These are phyloP conservation scores for Drosophila leontia DNA, from an alignment of 1,140 invertebrate species.

Conservation along the genomic window DNA sequence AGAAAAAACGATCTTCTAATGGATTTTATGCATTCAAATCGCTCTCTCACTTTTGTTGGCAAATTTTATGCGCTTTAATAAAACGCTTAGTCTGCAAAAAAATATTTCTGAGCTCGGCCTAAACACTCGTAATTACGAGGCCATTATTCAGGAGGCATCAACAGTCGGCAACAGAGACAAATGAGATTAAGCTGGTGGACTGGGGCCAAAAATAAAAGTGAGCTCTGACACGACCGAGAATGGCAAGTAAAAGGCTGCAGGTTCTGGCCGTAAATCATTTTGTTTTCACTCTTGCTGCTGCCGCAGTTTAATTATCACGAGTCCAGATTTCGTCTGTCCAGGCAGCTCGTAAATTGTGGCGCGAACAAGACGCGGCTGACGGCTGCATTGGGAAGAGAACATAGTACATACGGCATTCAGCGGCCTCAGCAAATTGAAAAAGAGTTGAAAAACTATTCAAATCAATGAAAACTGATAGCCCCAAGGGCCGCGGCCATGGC, in stretches of 20 bases:
- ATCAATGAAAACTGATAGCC: slow-evolving; percentile 82
- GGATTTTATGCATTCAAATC: slow-evolving; percentile 3
- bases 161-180: slow-evolving; percentile 35
- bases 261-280: slow-evolving; percentile 70
- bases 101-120: slow-evolving; percentile 1
- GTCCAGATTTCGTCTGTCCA: slow-evolving; percentile 66
- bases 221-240: slow-evolving; percentile 35
- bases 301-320: slow-evolving; percentile 77
- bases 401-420: slow-evolving; percentile 26
- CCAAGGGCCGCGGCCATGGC: slow-evolving; percentile 40
- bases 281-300: slow-evolving; percentile 67
- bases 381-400: slow-evolving; percentile 33
- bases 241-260: slow-evolving; percentile 24
- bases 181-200: slow-evolving; percentile 34
- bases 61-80: slow-evolving; percentile 23
- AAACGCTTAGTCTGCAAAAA: slow-evolving; percentile 10
- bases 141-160: slow-evolving; percentile 32
- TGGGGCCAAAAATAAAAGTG: slow-evolving; percentile 46
- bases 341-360: slow-evolving; percentile 68
- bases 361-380: slow-evolving; percentile 60
- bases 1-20: slow-evolving; percentile 20
- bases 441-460: slow-evolving; percentile 66
- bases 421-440: slow-evolving; percentile 70
- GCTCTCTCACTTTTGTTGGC: slow-evolving; percentile 1
- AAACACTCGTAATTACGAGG: slow-evolving; percentile 47